Conservation (phyloP, 37 sponge, comb jelly and placozoan genomes). For the Cladorhizidae sp. region DNA sequence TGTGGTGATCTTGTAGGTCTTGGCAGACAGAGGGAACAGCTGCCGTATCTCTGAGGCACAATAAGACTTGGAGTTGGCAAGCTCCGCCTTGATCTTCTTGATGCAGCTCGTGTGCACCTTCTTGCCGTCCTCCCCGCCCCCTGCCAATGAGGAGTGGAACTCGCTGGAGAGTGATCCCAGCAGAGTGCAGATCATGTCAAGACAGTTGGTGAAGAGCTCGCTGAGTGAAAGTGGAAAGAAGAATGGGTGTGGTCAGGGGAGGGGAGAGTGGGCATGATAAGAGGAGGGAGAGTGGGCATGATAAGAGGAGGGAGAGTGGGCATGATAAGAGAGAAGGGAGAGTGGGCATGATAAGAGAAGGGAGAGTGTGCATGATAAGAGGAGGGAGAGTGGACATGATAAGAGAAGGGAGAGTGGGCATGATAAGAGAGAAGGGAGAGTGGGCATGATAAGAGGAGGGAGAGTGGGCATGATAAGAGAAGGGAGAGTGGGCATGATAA, state of each 20-base stretch:
- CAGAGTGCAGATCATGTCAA: conserved; percentile 89
- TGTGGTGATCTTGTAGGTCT: conserved; percentile 50
- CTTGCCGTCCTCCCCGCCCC: conserved; percentile 73
- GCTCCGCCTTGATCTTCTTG: conserved; percentile 79
- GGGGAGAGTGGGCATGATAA: not conserved
- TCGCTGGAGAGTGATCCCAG: conserved; percentile 50
- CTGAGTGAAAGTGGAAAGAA: conserved; percentile 17
- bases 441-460: too few species aligned
- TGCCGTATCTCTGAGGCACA: conserved; percentile 75
- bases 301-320: too few species aligned
- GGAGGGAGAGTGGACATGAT: too few species aligned
- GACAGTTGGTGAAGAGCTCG: conserved; percentile 84
- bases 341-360: too few species aligned
- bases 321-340: too few species aligned
- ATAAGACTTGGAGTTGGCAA: conserved; percentile 54
- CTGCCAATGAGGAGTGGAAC: conserved; percentile 59
- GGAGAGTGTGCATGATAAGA: too few species aligned
- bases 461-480: too few species aligned
- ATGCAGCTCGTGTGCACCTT: conserved; percentile 57
- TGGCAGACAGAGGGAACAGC: conserved; percentile 70
- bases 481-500: too few species aligned
- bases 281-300: too few species aligned
- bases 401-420: too few species aligned
- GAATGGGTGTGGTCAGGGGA: not conserved
- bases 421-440: too few species aligned